phyloP scores from a whole-genome alignment of 2,888 invertebrate genomes.

The Agonum fuliginosum region DNA sequence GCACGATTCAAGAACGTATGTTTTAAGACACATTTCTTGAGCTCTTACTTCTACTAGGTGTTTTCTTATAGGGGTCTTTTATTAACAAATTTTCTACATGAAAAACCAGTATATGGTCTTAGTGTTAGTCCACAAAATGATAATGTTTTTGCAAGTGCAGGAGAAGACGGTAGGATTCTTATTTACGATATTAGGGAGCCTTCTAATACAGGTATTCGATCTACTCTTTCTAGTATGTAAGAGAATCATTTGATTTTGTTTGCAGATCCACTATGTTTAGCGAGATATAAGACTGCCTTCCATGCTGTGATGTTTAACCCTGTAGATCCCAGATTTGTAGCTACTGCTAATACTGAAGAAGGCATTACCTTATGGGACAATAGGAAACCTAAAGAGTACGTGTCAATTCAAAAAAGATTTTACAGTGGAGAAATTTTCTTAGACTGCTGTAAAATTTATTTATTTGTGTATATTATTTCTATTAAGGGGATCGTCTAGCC shows the following conservation, averaged over 20 bases:
- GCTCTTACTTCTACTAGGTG: not conserved
- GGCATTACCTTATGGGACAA: slow-evolving; percentile 94
- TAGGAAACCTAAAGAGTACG: slow-evolving; percentile 87
- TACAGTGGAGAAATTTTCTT: not conserved
- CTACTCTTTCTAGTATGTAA: not conserved
- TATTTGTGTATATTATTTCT: slow-evolving; percentile 32
- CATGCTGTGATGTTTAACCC: slow-evolving; percentile 98
- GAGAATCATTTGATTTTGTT: slow-evolving; percentile 52
- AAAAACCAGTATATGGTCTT: slow-evolving; percentile 92
- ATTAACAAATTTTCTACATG: slow-evolving; percentile 86
- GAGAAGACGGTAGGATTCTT: slow-evolving; percentile 92
- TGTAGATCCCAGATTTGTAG: slow-evolving; percentile 84
- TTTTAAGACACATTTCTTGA: slow-evolving; percentile 56
- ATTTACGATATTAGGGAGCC: slow-evolving; percentile 88
- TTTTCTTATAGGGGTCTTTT: slow-evolving; percentile 74
- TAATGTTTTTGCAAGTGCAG: slow-evolving; percentile 90
- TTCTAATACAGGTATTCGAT: slow-evolving; percentile 54
- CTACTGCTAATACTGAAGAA: slow-evolving; percentile 92
- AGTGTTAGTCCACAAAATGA: slow-evolving; percentile 91
- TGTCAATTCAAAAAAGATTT: slow-evolving; percentile 61
- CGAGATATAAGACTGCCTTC: slow-evolving; percentile 85
- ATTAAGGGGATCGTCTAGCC: no score
- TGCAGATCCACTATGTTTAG: slow-evolving; percentile 79
- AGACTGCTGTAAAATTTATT: not conserved
- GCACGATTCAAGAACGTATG: slow-evolving; percentile 89